Conservation (phyloP, 2,113 vertebrate genomes). For the Prunella fulvescens region DNA sequence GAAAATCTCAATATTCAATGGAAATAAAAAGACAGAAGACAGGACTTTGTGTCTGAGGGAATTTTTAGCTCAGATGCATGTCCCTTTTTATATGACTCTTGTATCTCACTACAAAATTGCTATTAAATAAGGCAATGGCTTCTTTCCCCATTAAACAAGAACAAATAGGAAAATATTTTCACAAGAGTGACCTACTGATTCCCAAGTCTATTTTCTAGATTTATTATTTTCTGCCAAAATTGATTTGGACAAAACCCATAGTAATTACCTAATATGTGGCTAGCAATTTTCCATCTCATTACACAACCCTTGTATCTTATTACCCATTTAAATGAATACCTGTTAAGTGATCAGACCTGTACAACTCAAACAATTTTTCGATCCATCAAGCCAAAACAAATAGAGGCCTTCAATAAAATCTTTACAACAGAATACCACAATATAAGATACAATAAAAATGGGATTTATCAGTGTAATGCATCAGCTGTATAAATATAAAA, state of each 20-base stretch:
- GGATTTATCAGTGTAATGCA: not conserved
- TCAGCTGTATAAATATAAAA: not conserved
- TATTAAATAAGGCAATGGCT: not conserved
- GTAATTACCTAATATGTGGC: slow-evolving; percentile 44
- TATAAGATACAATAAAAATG: not conserved
- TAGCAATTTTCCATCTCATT: slow-evolving; percentile 69
- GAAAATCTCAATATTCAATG: not conserved
- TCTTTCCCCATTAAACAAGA: slow-evolving; percentile 14
- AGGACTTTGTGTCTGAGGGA: not conserved
- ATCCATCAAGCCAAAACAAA: slow-evolving; percentile 58
- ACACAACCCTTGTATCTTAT: slow-evolving; percentile 59
- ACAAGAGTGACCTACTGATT: slow-evolving; percentile 38
- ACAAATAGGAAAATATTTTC: slow-evolving; percentile 43
- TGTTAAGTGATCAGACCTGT: slow-evolving; percentile 51
- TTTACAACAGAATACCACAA: not conserved
- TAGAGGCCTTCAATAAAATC: not conserved
- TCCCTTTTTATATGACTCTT: not conserved
- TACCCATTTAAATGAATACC: slow-evolving; percentile 61
- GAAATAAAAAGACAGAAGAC: not conserved
- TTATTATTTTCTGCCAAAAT: slow-evolving; percentile 66
- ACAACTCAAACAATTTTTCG: slow-evolving; percentile 44
- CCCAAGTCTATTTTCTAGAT: slow-evolving; percentile 45
- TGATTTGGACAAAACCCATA: slow-evolving; percentile 55
- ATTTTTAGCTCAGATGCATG: not conserved
- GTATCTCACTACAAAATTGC: not conserved